These are phyloP conservation scores for Stomatorhinus ivindoensis DNA, from an alignment of 2,113 vertebrate species.

Conservation along the genomic window DNA sequence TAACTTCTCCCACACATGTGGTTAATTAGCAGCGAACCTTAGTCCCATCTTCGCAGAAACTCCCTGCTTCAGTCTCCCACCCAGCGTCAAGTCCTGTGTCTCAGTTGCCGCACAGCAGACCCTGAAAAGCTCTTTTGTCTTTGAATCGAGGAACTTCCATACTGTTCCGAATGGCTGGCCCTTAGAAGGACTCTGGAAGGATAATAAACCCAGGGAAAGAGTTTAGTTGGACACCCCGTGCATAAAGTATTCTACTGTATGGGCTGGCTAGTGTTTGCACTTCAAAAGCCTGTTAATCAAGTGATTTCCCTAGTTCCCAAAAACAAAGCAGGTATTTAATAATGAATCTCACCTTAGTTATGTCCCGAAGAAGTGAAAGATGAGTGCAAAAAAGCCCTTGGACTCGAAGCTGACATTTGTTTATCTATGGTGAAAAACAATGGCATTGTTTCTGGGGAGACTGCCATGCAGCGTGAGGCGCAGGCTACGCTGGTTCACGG, in stretches of 20 bases:
- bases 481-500: background rate
- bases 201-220: background rate
- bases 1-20: conserved; percentile 24
- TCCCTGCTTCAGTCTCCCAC: background rate
- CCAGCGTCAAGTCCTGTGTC: background rate
- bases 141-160: too few species aligned
- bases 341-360: background rate
- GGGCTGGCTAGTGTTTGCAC: background rate
- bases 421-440: background rate
- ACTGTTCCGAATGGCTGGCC: background rate
- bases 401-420: background rate
- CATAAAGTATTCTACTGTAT: background rate
- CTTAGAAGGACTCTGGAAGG: background rate
- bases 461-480: background rate
- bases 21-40: conserved; percentile 20
- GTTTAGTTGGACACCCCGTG: background rate
- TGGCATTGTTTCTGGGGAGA: background rate
- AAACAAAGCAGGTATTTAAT: background rate
- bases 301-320: too few species aligned
- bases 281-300: background rate
- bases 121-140: background rate
- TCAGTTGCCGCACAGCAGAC: background rate
- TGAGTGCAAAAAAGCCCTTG: background rate
- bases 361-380: background rate
- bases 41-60: conserved; percentile 15